phyloP scores from a whole-genome alignment of 1,140 invertebrate species.

The Drosophila pandora region DNA sequence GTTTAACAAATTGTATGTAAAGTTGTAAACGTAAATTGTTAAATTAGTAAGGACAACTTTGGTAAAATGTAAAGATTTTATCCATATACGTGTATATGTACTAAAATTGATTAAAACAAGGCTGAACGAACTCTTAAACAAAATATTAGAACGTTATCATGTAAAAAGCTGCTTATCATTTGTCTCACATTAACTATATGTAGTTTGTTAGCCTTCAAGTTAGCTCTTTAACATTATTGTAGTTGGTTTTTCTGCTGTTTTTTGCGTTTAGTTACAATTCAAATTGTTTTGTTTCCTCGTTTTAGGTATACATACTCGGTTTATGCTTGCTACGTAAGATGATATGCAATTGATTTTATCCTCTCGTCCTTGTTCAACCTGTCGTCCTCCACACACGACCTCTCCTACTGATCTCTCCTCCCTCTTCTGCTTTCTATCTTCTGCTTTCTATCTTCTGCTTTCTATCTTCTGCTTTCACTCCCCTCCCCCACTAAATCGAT shows the following conservation, averaged over 20 bases:
- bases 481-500: conserved; percentile 46
- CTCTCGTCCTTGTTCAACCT: conserved; percentile 40
- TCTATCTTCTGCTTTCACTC: conserved; percentile 7
- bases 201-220: conserved; percentile 46
- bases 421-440: conserved; percentile 3
- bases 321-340: conserved; percentile 71
- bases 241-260: conserved; percentile 58
- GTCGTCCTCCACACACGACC: conserved; percentile 6
- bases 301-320: conserved; percentile 34
- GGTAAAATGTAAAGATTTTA: conserved; percentile 71
- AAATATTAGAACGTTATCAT: conserved; percentile 30
- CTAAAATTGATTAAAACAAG: conserved; percentile 53
- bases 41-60: conserved; percentile 83
- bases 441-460: background rate
- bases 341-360: conserved; percentile 80
- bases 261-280: conserved; percentile 61
- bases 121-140: conserved; percentile 43
- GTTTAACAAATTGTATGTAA: conserved; percentile 60
- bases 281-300: conserved; percentile 37
- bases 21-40: conserved; percentile 63
- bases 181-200: conserved; percentile 34
- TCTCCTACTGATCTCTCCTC: conserved; percentile 19
- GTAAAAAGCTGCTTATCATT: conserved; percentile 43
- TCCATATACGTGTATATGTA: conserved; percentile 34
- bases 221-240: conserved; percentile 56